These are phyloP conservation scores for Silurus lanzhouensis DNA, from an alignment of 2,797 vertebrate genomes.

Conservation along the genomic window DNA sequence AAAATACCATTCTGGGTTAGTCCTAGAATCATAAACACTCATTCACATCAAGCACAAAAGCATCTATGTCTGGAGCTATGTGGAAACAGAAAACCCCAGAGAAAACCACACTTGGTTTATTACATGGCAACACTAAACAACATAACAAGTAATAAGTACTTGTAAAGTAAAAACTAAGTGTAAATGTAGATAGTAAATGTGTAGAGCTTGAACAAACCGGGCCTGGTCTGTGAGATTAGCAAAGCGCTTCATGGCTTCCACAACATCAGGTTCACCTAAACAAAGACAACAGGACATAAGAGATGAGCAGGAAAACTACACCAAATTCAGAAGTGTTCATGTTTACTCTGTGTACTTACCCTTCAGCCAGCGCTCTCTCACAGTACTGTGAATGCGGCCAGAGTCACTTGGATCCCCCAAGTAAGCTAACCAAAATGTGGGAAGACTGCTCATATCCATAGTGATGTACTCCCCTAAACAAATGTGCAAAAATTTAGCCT, in stretches of 20 bases:
- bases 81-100: not conserved
- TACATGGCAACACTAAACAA: not conserved
- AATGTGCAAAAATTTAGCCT: not conserved
- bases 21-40: not conserved
- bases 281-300: slow-evolving; percentile 8
- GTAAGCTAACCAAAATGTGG: slow-evolving; percentile 79
- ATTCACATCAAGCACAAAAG: not conserved
- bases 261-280: slow-evolving; percentile 74
- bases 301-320: not conserved
- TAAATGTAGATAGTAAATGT: not conserved
- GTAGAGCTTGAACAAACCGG: slow-evolving; percentile 65
- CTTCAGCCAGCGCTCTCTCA: slow-evolving; percentile 79
- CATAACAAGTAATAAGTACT: too few species aligned
- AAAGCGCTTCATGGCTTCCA: slow-evolving; percentile 79
- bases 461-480: slow-evolving; percentile 71
- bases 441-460: slow-evolving; percentile 74
- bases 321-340: not conserved
- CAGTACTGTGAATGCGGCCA: slow-evolving; percentile 81
- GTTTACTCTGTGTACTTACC: slow-evolving; percentile 60
- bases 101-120: not conserved
- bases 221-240: slow-evolving; percentile 80
- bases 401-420: slow-evolving; percentile 83
- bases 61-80: not conserved
- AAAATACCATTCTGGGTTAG: not conserved
- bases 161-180: not conserved